Evolutionary conservation across 2,888 invertebrate genomes (phyloP).

Genomic region (Parnassius apollo): DNA sequence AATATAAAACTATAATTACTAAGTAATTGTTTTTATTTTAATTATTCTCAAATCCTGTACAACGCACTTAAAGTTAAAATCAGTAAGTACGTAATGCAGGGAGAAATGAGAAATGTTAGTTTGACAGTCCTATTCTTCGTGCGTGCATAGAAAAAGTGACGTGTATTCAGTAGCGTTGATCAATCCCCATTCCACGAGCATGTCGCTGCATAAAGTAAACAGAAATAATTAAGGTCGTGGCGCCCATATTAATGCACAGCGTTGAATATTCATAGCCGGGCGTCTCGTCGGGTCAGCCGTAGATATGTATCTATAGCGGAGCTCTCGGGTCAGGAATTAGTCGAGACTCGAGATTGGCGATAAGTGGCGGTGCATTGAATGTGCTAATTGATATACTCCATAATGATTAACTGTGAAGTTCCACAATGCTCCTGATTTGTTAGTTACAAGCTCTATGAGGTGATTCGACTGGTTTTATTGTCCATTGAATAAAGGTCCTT

Average conservation of each 20-base stretch:
- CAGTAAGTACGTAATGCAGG: no score
- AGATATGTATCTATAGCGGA: conserved; percentile 34
- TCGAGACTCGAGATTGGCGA: conserved; percentile 37
- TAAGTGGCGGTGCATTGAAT: conserved; percentile 28
- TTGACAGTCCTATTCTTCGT: conserved; percentile 1
- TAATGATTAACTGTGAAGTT: conserved; percentile 20
- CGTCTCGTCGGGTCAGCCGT: conserved; percentile 50
- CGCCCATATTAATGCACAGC: conserved; percentile 53
- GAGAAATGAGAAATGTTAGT: no score
- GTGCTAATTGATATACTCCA: conserved; percentile 26
- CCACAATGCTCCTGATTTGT: conserved; percentile 22
- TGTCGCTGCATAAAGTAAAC: conserved; percentile 57
- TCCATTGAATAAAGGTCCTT: not conserved
- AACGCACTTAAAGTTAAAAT: no score
- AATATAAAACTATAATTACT: no score
- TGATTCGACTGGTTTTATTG: conserved; percentile 1
- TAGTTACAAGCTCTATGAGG: not conserved
- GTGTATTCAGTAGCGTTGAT: conserved; percentile 12
- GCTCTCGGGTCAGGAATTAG: conserved; percentile 35
- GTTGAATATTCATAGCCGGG: conserved; percentile 61
- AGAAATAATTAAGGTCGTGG: conserved; percentile 64
- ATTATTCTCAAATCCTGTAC: no score
- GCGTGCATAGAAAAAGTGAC: not conserved
- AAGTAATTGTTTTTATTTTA: no score
- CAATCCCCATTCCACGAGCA: conserved; percentile 41